A percentile compares a stretch with the other conserved stretches of the same genome.
These are phyloP conservation scores for Monarcha castaneiventris DNA, from an alignment of 2,113 vertebrate genomes.

Conservation along the genomic window DNA sequence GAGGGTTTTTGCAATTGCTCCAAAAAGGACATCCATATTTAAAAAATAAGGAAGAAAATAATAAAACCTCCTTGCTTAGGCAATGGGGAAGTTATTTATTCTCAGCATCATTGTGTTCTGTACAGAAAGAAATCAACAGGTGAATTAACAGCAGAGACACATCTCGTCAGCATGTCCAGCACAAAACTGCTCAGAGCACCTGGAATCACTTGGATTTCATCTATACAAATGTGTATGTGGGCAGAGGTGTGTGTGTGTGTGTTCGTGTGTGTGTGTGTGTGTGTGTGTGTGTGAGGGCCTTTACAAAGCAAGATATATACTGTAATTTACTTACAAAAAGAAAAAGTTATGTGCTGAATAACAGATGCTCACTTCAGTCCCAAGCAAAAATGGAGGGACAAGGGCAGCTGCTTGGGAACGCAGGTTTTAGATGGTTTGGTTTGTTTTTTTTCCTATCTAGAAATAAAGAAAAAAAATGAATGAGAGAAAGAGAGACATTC, in stretches of 20 bases:
- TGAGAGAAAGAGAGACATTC: background rate
- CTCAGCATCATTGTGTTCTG: background rate
- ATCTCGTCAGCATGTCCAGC: background rate
- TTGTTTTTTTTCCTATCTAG: conserved; percentile 29
- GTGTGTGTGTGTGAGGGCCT: background rate
- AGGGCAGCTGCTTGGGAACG: conserved; percentile 41
- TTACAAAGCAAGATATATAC: conserved; percentile 52
- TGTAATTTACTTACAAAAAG: conserved; percentile 36
- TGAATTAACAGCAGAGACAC: conserved; percentile 39
- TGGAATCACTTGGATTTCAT: background rate
- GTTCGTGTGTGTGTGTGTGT: background rate
- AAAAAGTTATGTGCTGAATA: conserved; percentile 26
- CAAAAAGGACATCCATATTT: background rate
- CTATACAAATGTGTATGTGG: background rate
- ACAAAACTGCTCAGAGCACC: background rate
- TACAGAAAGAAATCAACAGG: conserved; percentile 41
- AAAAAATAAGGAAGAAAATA: background rate
- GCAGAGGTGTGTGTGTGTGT: background rate
- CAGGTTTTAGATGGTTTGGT: conserved; percentile 41
- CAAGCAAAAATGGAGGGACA: conserved; percentile 18
- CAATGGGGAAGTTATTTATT: conserved; percentile 46
- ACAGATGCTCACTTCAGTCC: conserved; percentile 45
- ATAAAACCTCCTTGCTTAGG: conserved; percentile 41
- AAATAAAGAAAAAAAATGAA: background rate
- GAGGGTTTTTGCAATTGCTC: background rate